Conservation (phyloP, 1,140 invertebrate species). For the Aphis gossypii region DNA sequence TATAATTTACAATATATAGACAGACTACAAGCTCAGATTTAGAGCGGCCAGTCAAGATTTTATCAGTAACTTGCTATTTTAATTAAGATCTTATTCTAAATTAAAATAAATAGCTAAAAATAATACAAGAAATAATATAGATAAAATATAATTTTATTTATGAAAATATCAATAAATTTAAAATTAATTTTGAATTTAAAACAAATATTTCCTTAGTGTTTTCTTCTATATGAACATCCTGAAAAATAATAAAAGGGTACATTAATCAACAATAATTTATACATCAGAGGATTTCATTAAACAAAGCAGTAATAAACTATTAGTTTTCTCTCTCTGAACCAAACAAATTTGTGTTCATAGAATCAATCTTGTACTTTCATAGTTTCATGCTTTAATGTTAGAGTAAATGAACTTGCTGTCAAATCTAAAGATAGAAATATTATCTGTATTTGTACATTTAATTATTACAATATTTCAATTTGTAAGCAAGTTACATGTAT, state of each 20-base stretch:
- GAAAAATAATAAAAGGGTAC: neutral
- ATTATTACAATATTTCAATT: too few species aligned
- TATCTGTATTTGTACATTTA: too few species aligned
- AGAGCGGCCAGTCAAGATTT: neutral
- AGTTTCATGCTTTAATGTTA: too few species aligned
- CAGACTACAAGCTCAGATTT: neutral
- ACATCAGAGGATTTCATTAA: neutral
- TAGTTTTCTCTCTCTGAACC: too few species aligned
- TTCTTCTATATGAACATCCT: slow-evolving; percentile 52
- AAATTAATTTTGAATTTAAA: neutral
- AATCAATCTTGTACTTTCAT: too few species aligned
- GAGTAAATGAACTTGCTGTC: too few species aligned
- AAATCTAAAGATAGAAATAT: too few species aligned
- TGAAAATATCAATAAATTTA: neutral
- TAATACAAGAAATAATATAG: neutral
- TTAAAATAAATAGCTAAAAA: neutral
- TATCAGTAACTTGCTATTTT: neutral
- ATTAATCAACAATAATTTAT: neutral
- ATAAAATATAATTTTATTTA: slow-evolving; percentile 35
- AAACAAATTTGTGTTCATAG: neutral
- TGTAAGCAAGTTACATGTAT: too few species aligned
- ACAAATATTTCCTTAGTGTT: slow-evolving; percentile 16
- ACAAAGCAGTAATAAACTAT: too few species aligned
- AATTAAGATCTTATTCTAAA: neutral
- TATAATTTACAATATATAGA: too few species aligned